Percentiles rank a stretch among this genome's conserved stretches.
phyloP scores from a whole-genome alignment of 1,140 invertebrate genomes.

The Drosophila virilis region DNA sequence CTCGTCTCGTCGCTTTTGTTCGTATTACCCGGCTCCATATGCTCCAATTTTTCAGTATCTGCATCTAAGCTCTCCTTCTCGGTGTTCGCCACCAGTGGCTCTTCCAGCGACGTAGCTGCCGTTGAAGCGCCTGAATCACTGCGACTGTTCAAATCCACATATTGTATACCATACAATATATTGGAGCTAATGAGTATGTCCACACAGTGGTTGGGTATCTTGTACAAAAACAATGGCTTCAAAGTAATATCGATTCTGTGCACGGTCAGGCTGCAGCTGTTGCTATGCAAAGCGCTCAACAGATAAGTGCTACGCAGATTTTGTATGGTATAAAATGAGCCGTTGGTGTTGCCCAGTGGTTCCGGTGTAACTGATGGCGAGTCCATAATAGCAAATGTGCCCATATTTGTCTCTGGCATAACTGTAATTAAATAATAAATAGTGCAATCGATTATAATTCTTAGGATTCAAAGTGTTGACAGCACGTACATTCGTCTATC shows the following conservation, averaged over 20 bases:
- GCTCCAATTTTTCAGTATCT: constrained; percentile 72
- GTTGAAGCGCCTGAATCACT: constrained; percentile 53
- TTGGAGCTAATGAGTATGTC: constrained; percentile 83
- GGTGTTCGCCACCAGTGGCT: constrained; percentile 59
- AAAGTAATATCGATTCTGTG: constrained; percentile 88
- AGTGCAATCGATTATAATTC: background rate
- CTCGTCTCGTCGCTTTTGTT: constrained; percentile 71
- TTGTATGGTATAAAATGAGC: constrained; percentile 82
- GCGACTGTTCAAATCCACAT: constrained; percentile 62
- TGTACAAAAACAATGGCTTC: constrained; percentile 89
- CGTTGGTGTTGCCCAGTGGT: constrained; percentile 66
- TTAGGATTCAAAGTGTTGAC: background rate
- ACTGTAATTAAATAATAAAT: constrained; percentile 52
- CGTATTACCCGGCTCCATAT: constrained; percentile 22
- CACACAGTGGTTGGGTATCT: constrained; percentile 85
- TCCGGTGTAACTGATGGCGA: constrained; percentile 80
- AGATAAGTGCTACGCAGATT: constrained; percentile 77
- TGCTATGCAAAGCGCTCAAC: constrained; percentile 79
- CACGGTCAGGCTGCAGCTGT: constrained; percentile 84
- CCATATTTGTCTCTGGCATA: constrained; percentile 67
- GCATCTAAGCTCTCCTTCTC: constrained; percentile 78
- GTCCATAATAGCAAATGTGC: constrained; percentile 80
- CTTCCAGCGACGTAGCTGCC: constrained; percentile 50
- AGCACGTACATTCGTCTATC: constrained; percentile 80
- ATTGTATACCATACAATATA: constrained; percentile 81